Percentiles rank a stretch among this genome's conserved stretches.
These are phyloP conservation scores for Pelvicachromis taeniatus DNA, from an alignment of 2,113 vertebrate species.

Conservation along the genomic window DNA sequence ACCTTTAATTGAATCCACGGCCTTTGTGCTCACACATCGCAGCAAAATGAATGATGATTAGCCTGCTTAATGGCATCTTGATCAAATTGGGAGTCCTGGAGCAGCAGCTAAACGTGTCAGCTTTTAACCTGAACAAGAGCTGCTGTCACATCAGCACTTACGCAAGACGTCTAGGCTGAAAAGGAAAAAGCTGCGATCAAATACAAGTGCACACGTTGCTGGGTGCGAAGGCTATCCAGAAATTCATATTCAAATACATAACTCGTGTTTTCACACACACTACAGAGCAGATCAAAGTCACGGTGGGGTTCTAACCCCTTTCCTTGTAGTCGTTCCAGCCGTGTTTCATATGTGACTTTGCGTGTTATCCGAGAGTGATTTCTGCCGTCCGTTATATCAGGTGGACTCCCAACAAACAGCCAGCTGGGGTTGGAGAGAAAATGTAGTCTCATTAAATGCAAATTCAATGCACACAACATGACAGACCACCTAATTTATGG, in stretches of 20 bases:
- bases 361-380: neutral
- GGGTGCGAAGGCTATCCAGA: neutral
- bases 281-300: neutral
- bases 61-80: slow-evolving; percentile 36
- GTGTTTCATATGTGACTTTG: neutral
- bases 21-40: slow-evolving; percentile 39
- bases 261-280: neutral
- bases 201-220: neutral
- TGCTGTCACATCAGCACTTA: slow-evolving; percentile 23
- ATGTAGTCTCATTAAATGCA: slow-evolving; percentile 20
- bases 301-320: neutral
- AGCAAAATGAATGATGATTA: slow-evolving; percentile 60
- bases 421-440: neutral
- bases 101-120: slow-evolving; percentile 30
- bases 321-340: neutral
- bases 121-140: neutral
- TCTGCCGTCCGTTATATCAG: neutral
- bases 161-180: neutral
- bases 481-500: slow-evolving; percentile 17
- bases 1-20: slow-evolving; percentile 56
- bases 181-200: neutral
- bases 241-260: neutral
- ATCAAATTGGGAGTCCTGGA: slow-evolving; percentile 48
- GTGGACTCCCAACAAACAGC: neutral
- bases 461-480: slow-evolving; percentile 9